phyloP scores from a whole-genome alignment of 2,113 vertebrate species.

The Sapajus apella region DNA sequence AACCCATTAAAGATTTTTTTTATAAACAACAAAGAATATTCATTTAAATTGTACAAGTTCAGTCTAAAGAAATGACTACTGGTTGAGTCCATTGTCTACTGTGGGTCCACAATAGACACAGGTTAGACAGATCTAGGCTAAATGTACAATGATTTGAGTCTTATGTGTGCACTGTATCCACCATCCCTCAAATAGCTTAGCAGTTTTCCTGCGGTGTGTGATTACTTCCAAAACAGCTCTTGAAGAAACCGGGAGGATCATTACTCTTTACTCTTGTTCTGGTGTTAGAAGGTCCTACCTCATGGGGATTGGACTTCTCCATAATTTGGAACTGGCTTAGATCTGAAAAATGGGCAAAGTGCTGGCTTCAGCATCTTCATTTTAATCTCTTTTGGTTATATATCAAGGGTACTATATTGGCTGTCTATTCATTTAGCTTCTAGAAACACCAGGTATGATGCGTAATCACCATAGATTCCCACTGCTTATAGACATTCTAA shows the following conservation, averaged over 20 bases:
- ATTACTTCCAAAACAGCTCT: background rate
- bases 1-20: background rate
- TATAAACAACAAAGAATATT: background rate
- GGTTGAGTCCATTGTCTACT: background rate
- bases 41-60: background rate
- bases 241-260: background rate
- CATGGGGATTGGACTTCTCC: fast-evolving
- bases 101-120: background rate
- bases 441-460: background rate
- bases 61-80: background rate
- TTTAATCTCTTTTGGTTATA: background rate
- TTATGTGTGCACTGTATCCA: background rate
- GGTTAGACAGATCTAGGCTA: background rate
- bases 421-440: background rate
- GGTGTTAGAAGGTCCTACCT: background rate
- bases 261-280: background rate
- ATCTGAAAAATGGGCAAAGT: background rate
- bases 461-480: background rate
- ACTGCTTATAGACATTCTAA: background rate
- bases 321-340: background rate
- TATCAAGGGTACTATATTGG: background rate
- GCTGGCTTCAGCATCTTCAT: background rate
- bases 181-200: background rate
- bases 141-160: background rate
- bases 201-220: background rate